Conservation (phyloP, 2,888 invertebrate species). For the Orchesella flavescens region DNA sequence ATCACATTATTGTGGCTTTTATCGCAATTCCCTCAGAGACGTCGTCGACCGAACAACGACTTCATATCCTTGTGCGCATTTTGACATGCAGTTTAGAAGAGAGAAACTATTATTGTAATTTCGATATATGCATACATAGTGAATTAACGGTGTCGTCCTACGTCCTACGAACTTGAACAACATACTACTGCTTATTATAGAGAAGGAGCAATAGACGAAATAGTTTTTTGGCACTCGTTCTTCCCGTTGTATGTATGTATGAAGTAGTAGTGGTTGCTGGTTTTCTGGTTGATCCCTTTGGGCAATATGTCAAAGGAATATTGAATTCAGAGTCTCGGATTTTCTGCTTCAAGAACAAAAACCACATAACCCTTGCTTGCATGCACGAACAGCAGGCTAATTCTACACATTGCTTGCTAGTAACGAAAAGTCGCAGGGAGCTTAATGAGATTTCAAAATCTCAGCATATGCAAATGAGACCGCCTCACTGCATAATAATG, state of each 20-base stretch:
- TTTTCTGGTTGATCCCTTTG: slow-evolving; percentile 59
- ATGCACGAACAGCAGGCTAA: slow-evolving; percentile 40
- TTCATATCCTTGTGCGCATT: background rate
- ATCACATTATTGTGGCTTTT: slow-evolving; percentile 15
- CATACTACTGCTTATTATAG: no score
- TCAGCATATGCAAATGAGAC: slow-evolving; percentile 68
- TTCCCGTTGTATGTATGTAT: no score
- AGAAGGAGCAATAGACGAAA: no score
- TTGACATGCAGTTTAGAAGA: background rate
- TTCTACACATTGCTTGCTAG: slow-evolving; percentile 47
- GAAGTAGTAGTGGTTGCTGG: slow-evolving; percentile 27
- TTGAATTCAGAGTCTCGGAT: slow-evolving; percentile 58
- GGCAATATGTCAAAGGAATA: slow-evolving; percentile 66
- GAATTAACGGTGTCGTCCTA: background rate
- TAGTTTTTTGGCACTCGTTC: no score
- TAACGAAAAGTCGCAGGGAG: slow-evolving; percentile 36
- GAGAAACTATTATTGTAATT: slow-evolving; percentile 14
- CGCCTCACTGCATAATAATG: slow-evolving; percentile 67
- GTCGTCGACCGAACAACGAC: slow-evolving; percentile 11
- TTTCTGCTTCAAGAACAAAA: slow-evolving; percentile 59
- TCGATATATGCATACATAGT: background rate
- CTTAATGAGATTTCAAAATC: slow-evolving; percentile 71
- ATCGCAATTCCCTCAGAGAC: background rate
- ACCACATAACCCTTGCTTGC: slow-evolving; percentile 51
- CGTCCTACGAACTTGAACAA: no score